Evolutionary conservation across 2,888 invertebrate species (phyloP).

Genomic region (Rotaria macrura): DNA sequence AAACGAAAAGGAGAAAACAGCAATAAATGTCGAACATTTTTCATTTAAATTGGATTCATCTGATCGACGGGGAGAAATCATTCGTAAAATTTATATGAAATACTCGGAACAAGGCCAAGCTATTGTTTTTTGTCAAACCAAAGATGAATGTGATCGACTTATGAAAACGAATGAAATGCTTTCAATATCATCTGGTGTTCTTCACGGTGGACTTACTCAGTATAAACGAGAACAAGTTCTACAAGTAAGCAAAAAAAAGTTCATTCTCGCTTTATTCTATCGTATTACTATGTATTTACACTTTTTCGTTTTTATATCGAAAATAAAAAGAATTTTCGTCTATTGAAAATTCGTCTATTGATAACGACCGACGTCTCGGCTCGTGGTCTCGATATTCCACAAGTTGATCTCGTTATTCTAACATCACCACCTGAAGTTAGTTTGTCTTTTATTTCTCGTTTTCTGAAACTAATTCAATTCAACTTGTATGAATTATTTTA

Average conservation of each 20-base stretch:
- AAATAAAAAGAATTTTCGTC: conserved; percentile 40
- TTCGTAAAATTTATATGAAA: background rate
- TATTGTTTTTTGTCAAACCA: conserved; percentile 47
- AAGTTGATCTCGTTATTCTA: conserved; percentile 48
- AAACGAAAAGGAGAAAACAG: conserved; percentile 25
- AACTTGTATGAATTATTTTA: no score
- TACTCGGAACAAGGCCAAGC: conserved; percentile 37
- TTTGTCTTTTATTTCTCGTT: no score
- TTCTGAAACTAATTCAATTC: no score
- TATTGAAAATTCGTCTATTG: conserved; percentile 41
- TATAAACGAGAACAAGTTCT: conserved; percentile 41
- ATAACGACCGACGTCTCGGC: conserved; percentile 49
- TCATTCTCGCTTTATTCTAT: no score
- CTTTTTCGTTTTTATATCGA: background rate
- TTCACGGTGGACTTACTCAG: conserved; percentile 46
- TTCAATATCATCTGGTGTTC: conserved; percentile 38
- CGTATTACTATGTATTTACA: no score
- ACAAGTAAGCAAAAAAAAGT: no score
- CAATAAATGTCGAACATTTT: conserved; percentile 33
- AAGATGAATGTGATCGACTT: conserved; percentile 44
- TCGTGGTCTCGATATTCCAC: conserved; percentile 47
- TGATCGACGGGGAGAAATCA: background rate
- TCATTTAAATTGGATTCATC: background rate
- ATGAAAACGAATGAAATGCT: conserved; percentile 38
- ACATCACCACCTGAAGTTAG: conserved; percentile 40